Conservation (phyloP, 1,140 invertebrate genomes). For the Sycobia sp. region DNA sequence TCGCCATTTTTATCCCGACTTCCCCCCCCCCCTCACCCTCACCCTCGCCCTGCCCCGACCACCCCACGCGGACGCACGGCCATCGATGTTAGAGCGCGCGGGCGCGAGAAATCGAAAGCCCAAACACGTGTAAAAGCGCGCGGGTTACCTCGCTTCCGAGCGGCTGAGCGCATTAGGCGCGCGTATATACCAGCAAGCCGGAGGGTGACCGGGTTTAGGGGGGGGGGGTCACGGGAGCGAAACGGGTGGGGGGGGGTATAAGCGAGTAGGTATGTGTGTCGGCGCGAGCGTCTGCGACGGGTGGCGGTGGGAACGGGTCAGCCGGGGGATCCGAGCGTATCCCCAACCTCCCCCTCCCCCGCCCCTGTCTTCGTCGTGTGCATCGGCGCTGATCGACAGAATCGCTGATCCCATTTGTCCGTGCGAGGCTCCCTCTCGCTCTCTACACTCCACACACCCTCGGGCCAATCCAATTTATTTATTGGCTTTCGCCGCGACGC, state of each 20-base stretch:
- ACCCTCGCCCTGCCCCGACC: no score
- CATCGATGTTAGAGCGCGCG: no score
- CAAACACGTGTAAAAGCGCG: conserved; percentile 48
- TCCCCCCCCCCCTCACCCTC: no score
- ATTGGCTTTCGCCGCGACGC: conserved; percentile 55
- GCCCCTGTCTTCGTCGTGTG: no score
- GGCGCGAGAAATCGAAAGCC: conserved; percentile 16
- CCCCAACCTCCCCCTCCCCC: no score
- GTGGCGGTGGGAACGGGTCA: no score
- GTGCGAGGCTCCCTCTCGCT: conserved; percentile 54
- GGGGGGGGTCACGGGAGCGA: conserved; percentile 11
- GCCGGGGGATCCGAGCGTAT: no score
- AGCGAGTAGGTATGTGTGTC: no score
- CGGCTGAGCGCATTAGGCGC: conserved; percentile 42
- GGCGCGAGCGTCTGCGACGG: conserved; percentile 40
- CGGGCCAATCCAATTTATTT: conserved; percentile 60
- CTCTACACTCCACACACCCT: no score
- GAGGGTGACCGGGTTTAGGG: conserved; percentile 13
- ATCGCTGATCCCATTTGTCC: conserved; percentile 60
- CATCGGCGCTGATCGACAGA: conserved; percentile 59
- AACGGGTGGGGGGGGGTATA: conserved; percentile 13
- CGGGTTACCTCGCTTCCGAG: conserved; percentile 42
- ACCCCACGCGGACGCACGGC: no score
- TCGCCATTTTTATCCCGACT: conserved; percentile 8
- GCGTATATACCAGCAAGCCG: no score